Conservation (phyloP, 2,797 vertebrate species). For the Sarcophilus harrisii region DNA sequence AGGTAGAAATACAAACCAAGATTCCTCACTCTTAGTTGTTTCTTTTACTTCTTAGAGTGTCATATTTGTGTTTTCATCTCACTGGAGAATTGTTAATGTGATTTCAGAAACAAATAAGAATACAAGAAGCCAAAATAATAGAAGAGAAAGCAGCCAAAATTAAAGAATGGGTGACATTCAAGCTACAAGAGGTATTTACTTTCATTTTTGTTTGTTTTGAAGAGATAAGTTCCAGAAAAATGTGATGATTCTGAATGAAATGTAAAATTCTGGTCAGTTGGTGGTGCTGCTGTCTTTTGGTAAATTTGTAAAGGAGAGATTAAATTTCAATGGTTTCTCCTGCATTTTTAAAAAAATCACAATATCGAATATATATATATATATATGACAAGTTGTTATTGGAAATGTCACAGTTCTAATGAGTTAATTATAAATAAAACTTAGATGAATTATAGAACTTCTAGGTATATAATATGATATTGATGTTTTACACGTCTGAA, state of each 20-base stretch:
- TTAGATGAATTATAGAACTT: slow-evolving; percentile 44
- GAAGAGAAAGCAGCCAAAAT: slow-evolving; percentile 99
- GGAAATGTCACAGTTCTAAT: slow-evolving; percentile 23
- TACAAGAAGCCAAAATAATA: slow-evolving; percentile 96
- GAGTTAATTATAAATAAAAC: slow-evolving; percentile 46
- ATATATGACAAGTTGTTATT: background rate
- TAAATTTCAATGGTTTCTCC: slow-evolving; percentile 17
- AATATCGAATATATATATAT: background rate
- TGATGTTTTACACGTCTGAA: slow-evolving; percentile 42
- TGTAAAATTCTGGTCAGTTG: slow-evolving; percentile 44
- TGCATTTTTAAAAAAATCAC: slow-evolving; percentile 29
- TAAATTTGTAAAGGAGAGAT: slow-evolving; percentile 30
- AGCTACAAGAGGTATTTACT: slow-evolving; percentile 93
- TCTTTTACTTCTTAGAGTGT: slow-evolving; percentile 14
- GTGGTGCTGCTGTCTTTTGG: slow-evolving; percentile 40
- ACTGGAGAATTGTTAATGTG: slow-evolving; percentile 63
- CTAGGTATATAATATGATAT: slow-evolving; percentile 20
- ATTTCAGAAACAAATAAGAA: slow-evolving; percentile 93
- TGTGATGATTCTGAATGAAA: slow-evolving; percentile 19
- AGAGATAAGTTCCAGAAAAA: slow-evolving; percentile 34
- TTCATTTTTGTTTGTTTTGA: slow-evolving; percentile 57
- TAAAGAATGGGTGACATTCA: slow-evolving; percentile 98
- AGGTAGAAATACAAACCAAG: background rate
- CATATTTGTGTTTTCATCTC: slow-evolving; percentile 49
- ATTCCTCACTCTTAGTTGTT: background rate